Conservation (phyloP, 2,113 vertebrate genomes). For the Dromaius novaehollandiae region DNA sequence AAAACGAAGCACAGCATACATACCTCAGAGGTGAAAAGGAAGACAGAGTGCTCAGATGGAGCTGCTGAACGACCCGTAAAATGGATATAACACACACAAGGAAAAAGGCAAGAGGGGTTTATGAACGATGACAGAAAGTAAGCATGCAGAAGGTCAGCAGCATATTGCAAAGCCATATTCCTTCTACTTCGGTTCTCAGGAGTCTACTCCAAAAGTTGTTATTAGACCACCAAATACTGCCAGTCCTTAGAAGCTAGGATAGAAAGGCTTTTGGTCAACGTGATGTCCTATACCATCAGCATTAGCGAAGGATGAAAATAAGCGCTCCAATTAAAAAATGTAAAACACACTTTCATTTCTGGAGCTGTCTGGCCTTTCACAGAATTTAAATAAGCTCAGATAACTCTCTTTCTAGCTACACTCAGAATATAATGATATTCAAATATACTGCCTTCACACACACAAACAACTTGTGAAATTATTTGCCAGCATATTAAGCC, state of each 20-base stretch:
- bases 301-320: neutral
- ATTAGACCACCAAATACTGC: neutral
- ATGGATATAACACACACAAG: neutral
- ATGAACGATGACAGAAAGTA: neutral
- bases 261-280: neutral
- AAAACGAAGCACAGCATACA: neutral
- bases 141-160: neutral
- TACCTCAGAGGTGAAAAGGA: neutral
- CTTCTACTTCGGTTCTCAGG: neutral
- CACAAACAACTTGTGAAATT: constrained; percentile 74
- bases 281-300: neutral
- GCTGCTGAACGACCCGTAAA: neutral
- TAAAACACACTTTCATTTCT: constrained; percentile 26
- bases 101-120: neutral
- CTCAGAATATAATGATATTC: constrained; percentile 71
- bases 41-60: neutral
- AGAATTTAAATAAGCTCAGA: constrained; percentile 60
- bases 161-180: neutral
- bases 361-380: constrained; percentile 23
- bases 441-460: constrained; percentile 68
- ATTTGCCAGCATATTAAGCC: constrained; percentile 75
- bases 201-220: neutral
- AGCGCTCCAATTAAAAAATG: neutral
- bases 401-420: constrained; percentile 43
- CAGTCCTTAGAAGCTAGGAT: neutral